Conservation (phyloP, 2,113 vertebrate species). For the Uria aalge region DNA sequence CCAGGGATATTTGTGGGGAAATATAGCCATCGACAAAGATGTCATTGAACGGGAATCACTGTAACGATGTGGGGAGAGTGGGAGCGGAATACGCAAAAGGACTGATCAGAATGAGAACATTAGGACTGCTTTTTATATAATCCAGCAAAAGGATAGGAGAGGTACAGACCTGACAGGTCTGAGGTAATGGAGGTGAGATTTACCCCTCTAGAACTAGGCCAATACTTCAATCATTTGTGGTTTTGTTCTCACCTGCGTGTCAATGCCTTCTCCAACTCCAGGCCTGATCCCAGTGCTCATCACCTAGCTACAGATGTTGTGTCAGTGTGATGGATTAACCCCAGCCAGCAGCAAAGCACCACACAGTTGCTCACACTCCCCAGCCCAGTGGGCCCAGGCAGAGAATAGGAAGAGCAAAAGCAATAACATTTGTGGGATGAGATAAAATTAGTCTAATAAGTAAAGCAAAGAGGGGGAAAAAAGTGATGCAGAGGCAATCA, state of each 20-base stretch:
- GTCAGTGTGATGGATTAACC: background rate
- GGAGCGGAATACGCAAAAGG: background rate
- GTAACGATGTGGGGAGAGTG: background rate
- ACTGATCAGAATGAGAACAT: background rate
- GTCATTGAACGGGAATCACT: background rate
- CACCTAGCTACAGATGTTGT: background rate
- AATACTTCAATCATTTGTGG: background rate
- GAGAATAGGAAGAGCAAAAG: background rate
- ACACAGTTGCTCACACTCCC: accelerated
- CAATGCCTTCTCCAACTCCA: background rate
- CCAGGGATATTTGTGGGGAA: background rate
- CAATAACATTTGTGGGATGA: background rate
- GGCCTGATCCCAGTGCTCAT: background rate
- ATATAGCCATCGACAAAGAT: background rate
- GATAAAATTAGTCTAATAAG: background rate
- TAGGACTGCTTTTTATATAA: background rate
- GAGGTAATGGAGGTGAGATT: background rate
- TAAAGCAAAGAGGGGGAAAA: background rate
- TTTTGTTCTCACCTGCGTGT: background rate
- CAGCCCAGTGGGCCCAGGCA: background rate
- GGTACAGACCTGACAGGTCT: background rate
- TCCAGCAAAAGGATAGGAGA: background rate
- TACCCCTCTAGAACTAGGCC: background rate
- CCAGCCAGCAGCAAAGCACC: background rate
- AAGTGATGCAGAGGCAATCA: background rate